A percentile compares a stretch with the other conserved stretches of the same genome.
Conservation (phyloP, 2,113 vertebrate species). For the Psilopsiagon aymara region DNA sequence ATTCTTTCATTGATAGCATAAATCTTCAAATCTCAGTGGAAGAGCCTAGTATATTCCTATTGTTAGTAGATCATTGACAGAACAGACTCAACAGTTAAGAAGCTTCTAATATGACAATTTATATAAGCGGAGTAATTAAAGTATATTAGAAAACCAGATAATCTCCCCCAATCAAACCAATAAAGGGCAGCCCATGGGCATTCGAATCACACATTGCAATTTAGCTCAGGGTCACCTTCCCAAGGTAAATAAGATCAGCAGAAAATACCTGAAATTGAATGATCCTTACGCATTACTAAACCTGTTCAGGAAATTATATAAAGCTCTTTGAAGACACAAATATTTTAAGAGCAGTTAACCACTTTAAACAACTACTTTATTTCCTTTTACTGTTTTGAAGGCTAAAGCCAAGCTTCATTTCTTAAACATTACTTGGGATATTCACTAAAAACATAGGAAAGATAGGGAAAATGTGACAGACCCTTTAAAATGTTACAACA, state of each 20-base stretch:
- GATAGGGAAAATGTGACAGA: background rate
- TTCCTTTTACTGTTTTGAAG: background rate
- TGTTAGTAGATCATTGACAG: conserved; percentile 11
- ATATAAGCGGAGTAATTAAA: conserved; percentile 57
- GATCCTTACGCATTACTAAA: background rate
- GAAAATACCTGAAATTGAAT: conserved; percentile 20
- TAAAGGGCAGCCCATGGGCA: conserved; percentile 24
- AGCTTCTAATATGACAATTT: conserved; percentile 48
- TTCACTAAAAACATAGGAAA: background rate
- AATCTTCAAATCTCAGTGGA: conserved; percentile 42
- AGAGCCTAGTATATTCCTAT: conserved; percentile 20
- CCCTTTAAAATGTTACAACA: conserved; percentile 10
- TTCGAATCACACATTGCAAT: conserved; percentile 3
- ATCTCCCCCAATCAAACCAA: conserved; percentile 34
- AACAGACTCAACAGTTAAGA: conserved; percentile 46
- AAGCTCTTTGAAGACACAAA: background rate
- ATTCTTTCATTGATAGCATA: background rate
- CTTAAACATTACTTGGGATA: background rate
- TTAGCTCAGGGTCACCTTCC: conserved; percentile 48
- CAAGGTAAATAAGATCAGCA: conserved; percentile 26
- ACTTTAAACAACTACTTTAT: background rate
- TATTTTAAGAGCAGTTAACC: background rate
- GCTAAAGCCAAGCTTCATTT: background rate
- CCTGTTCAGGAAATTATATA: background rate
- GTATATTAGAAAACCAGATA: conserved; percentile 54